phyloP scores from a whole-genome alignment of 37 sponge, comb jelly and placozoan genomes.

The Halichondria panicea region DNA sequence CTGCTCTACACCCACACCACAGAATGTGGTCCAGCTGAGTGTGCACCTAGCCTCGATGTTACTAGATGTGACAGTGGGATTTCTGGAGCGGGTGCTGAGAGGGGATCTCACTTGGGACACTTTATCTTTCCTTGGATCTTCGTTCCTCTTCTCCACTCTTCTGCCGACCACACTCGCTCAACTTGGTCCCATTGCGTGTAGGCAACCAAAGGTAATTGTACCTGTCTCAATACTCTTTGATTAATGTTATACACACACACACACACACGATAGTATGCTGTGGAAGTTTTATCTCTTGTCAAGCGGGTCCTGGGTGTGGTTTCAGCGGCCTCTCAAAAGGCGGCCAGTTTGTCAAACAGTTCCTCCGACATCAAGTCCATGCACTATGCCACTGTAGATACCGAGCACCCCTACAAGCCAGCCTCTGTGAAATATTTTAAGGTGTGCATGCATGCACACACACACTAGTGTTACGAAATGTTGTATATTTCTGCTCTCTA shows the following conservation, averaged over 20 bases:
- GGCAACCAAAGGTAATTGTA: constrained; percentile 60
- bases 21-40: constrained; percentile 63
- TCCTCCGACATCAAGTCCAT: constrained; percentile 33
- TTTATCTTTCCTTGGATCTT: constrained; percentile 54
- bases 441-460: too few relatives aligned
- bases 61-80: constrained; percentile 52
- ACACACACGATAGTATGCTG: constrained; percentile 47
- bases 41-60: constrained; percentile 67
- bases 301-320: constrained; percentile 62
- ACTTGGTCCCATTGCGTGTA: constrained; percentile 75
- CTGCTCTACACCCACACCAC: constrained; percentile 15
- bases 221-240: neutral
- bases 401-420: constrained; percentile 91
- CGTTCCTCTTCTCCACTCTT: constrained; percentile 80
- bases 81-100: constrained; percentile 35
- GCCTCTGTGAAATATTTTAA: constrained; percentile 74
- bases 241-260: constrained; percentile 1
- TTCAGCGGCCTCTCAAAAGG: constrained; percentile 29
- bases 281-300: constrained; percentile 72
- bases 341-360: neutral
- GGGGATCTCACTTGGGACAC: constrained; percentile 11
- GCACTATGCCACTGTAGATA: constrained; percentile 85
- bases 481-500: too few relatives aligned
- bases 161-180: constrained; percentile 82
- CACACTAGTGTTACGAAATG: too few relatives aligned